Conservation (phyloP, 1,140 invertebrate genomes). For the Colletes gigas region DNA sequence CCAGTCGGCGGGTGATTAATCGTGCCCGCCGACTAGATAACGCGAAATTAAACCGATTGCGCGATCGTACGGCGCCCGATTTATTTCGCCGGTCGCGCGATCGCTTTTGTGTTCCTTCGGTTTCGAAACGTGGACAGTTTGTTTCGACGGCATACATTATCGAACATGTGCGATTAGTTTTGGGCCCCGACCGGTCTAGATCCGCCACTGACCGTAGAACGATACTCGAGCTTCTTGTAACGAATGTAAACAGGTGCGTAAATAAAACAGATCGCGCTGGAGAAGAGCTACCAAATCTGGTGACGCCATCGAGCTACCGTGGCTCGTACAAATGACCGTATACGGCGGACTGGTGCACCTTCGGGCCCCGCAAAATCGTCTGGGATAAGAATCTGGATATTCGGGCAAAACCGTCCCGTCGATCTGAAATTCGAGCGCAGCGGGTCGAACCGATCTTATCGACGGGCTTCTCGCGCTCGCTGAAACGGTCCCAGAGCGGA, state of each 20-base stretch:
- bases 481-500: slow-evolving; percentile 21
- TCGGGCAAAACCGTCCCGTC: slow-evolving; percentile 46
- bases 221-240: background rate
- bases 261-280: slow-evolving; percentile 20
- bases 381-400: slow-evolving; percentile 57
- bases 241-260: slow-evolving; percentile 45
- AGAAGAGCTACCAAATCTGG: slow-evolving; percentile 51
- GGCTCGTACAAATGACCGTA: slow-evolving; percentile 70
- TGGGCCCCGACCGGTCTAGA: too few species aligned
- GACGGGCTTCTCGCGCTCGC: slow-evolving; percentile 13
- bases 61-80: slow-evolving; percentile 5
- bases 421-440: slow-evolving; percentile 42
- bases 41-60: slow-evolving; percentile 54
- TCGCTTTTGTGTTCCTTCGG: background rate
- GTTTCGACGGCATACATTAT: too few species aligned
- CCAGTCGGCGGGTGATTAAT: slow-evolving; percentile 49
- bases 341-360: slow-evolving; percentile 54
- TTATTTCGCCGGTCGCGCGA: background rate
- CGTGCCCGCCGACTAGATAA: slow-evolving; percentile 53
- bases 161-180: too few species aligned
- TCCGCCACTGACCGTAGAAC: too few species aligned
- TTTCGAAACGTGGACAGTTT: background rate
- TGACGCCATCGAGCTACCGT: slow-evolving; percentile 53
- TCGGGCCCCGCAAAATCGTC: slow-evolving; percentile 44
- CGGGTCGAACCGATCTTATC: slow-evolving; percentile 53